Conservation (phyloP, 2,797 vertebrate species). For the Acanthiza pusilla region DNA sequence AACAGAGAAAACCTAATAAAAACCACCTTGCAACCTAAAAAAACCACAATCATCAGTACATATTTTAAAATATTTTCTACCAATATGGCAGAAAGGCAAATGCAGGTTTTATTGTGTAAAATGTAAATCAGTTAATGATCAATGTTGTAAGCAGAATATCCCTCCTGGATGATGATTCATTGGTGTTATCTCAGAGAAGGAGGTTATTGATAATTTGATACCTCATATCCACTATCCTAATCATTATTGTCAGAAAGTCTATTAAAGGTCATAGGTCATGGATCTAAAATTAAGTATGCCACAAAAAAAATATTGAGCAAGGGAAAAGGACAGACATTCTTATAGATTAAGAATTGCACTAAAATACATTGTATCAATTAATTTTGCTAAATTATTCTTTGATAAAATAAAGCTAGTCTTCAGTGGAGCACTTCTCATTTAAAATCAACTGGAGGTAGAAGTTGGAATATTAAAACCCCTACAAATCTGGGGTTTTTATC, state of each 20-base stretch:
- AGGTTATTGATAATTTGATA: slow-evolving; percentile 64
- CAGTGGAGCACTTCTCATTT: background rate
- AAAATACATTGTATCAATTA: background rate
- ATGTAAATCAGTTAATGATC: background rate
- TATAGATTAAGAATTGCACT: background rate
- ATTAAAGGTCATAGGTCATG: slow-evolving; percentile 68
- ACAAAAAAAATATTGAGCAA: slow-evolving; percentile 9
- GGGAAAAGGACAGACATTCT: background rate
- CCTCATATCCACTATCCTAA: slow-evolving; percentile 47
- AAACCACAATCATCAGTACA: background rate
- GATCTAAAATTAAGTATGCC: slow-evolving; percentile 54
- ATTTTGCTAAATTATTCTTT: background rate
- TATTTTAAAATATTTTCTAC: background rate
- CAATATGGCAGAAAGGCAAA: background rate
- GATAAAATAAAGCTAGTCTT: background rate
- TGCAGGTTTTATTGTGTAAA: background rate
- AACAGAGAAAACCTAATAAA: background rate
- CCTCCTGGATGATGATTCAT: slow-evolving; percentile 41
- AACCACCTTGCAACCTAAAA: background rate
- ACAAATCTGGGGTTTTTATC: background rate
- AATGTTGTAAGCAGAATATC: background rate
- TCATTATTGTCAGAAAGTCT: slow-evolving; percentile 75
- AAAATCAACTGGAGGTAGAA: background rate
- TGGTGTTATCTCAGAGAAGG: slow-evolving; percentile 44
- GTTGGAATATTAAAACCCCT: background rate